These are phyloP conservation scores for Stenoptilia bipunctidactyla DNA, from an alignment of 2,888 invertebrate genomes.

Conservation along the genomic window DNA sequence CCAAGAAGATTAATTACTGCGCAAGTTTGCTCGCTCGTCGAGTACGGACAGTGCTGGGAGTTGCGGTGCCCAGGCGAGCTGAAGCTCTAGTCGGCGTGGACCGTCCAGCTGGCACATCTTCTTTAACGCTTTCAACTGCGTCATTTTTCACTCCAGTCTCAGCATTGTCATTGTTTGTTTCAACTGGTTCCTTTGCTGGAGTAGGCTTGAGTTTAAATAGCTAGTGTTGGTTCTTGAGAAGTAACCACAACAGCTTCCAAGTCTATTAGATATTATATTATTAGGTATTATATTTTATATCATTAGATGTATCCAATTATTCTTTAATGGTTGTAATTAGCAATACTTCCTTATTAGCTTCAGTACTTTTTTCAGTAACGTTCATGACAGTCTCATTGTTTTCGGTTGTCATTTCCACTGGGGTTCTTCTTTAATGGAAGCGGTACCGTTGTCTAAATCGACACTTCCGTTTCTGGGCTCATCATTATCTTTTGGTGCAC, in stretches of 20 bases:
- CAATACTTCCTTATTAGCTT: not conserved
- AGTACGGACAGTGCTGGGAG: slow-evolving; percentile 36
- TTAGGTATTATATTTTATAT: not conserved
- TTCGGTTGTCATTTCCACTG: too few species aligned
- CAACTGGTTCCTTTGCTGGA: not conserved
- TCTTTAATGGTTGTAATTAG: not conserved
- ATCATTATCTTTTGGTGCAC: too few species aligned
- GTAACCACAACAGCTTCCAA: not conserved
- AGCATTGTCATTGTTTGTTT: not conserved
- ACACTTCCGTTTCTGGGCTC: too few species aligned
- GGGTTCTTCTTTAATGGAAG: too few species aligned
- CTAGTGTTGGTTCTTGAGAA: not conserved
- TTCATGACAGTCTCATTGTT: not conserved
- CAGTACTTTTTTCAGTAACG: not conserved
- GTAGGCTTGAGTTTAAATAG: not conserved
- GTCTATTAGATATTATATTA: not conserved
- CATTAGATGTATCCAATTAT: not conserved
- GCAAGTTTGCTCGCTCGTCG: slow-evolving; percentile 36
- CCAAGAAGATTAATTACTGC: slow-evolving; percentile 23
- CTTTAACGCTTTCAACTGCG: not conserved
- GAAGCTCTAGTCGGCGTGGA: slow-evolving; percentile 33
- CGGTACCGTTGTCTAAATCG: too few species aligned
- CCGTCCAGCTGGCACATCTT: slow-evolving; percentile 5
- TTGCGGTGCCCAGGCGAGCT: slow-evolving; percentile 24
- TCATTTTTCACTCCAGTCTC: not conserved